Evolutionary conservation across 2,888 invertebrate genomes (phyloP).

Genomic region (Micropterix aruncella): DNA sequence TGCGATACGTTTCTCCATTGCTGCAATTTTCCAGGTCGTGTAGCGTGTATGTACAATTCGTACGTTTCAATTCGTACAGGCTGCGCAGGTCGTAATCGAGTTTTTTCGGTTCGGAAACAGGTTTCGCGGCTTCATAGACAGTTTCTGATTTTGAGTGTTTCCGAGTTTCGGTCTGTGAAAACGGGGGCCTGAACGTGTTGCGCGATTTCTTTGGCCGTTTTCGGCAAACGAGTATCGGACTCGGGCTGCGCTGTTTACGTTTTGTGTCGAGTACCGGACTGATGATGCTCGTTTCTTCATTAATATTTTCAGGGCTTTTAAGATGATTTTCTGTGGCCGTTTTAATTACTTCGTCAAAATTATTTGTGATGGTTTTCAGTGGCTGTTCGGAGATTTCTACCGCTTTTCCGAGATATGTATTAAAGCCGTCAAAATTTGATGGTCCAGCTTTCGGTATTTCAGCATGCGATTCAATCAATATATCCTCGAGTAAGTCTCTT

Average conservation of each 20-base stretch:
- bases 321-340: conserved; percentile 1
- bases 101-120: background rate
- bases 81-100: background rate
- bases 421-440: conserved; percentile 12
- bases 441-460: no score
- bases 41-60: background rate
- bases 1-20: background rate
- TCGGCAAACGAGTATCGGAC: conserved; percentile 1
- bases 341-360: conserved; percentile 9
- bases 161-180: background rate
- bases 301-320: background rate
- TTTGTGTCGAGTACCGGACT: conserved; percentile 2
- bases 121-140: no score
- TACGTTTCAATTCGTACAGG: background rate
- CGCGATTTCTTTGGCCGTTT: background rate
- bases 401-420: conserved; percentile 14
- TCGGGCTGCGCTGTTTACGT: no score
- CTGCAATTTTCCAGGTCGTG: background rate
- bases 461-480: no score
- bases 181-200: conserved; percentile 3
- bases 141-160: no score
- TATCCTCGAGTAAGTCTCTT: background rate
- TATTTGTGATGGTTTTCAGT: conserved; percentile 10
- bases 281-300: background rate
- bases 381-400: conserved; percentile 14